Evolutionary conservation across 2,113 vertebrate genomes (phyloP).

Genomic region (Crypturellus undulatus): DNA sequence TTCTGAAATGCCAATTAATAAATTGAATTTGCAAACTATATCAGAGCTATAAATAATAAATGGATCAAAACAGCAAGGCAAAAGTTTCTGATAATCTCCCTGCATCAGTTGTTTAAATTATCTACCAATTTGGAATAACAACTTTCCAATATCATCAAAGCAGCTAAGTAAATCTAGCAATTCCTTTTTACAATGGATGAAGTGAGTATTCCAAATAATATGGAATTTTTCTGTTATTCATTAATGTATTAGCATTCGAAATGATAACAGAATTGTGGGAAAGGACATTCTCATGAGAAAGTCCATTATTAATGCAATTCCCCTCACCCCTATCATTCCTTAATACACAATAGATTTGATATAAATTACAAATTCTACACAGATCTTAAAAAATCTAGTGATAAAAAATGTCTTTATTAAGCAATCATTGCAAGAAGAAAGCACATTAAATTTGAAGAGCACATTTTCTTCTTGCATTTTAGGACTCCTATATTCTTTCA

Average conservation of each 20-base stretch:
- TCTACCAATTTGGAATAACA: background rate
- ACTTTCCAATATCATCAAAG: background rate
- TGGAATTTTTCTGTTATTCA: background rate
- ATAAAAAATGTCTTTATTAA: background rate
- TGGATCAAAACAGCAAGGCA: background rate
- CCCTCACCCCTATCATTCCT: background rate
- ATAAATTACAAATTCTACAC: background rate
- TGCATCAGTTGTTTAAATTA: background rate
- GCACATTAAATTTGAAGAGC: background rate
- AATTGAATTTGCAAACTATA: background rate
- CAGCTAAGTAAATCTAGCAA: background rate
- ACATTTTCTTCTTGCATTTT: background rate
- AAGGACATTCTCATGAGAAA: background rate
- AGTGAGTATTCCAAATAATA: background rate
- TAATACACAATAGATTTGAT: background rate
- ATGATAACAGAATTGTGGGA: background rate
- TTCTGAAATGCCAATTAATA: slow-evolving; percentile 40
- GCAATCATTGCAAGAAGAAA: background rate
- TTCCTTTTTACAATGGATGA: background rate
- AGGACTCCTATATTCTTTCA: background rate
- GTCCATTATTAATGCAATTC: background rate
- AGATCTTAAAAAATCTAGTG: background rate
- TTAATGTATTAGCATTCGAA: background rate
- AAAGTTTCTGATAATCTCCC: background rate
- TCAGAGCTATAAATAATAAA: background rate